Conservation (phyloP, 2,113 vertebrate species). For the Megaceryle maxima region DNA sequence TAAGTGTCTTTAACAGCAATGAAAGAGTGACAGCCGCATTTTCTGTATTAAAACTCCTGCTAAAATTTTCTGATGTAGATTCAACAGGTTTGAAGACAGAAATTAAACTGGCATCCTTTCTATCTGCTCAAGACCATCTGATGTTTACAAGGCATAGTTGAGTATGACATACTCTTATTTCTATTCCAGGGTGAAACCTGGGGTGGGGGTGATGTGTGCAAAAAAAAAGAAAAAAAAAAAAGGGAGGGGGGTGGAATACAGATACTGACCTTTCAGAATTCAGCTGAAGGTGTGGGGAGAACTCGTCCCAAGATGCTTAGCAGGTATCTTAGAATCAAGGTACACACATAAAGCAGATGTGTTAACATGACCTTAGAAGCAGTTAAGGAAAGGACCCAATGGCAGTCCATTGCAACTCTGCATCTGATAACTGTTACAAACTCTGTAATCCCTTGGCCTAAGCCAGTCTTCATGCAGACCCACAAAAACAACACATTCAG, state of each 20-base stretch:
- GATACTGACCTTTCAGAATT: background rate
- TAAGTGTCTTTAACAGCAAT: background rate
- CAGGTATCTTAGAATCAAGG: background rate
- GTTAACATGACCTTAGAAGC: background rate
- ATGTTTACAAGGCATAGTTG: background rate
- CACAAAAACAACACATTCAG: background rate
- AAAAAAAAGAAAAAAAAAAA: background rate
- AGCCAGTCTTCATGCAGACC: background rate
- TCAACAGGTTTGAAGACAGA: background rate
- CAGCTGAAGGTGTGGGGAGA: background rate
- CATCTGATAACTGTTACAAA: background rate
- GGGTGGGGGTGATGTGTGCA: rapidly evolving
- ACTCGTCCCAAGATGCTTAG: background rate
- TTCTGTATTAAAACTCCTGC: background rate
- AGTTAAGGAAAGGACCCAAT: background rate
- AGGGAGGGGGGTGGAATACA: background rate
- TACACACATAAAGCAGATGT: background rate
- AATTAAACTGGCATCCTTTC: background rate
- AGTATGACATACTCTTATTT: background rate
- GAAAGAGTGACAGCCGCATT: background rate
- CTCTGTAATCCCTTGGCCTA: slow-evolving; percentile 2
- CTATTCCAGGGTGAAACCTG: background rate
- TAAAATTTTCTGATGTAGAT: background rate
- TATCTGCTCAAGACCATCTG: background rate
- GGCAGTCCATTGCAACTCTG: background rate